Evolutionary conservation across 2,888 invertebrate genomes (phyloP).

Genomic region (Limnephilus rhombicus): DNA sequence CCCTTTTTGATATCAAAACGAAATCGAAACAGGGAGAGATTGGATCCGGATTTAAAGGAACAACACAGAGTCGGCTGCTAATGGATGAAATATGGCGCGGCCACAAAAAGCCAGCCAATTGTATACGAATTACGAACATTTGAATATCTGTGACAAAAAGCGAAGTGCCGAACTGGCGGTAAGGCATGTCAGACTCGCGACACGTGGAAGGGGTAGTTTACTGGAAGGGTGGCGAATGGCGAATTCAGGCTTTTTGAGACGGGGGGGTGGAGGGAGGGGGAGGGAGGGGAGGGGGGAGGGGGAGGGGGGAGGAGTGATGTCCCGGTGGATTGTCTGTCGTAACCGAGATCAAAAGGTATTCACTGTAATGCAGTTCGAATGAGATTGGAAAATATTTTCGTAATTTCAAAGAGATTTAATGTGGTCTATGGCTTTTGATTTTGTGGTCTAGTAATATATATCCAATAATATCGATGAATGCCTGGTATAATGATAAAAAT

Average conservation of each 20-base stretch:
- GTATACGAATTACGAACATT: constrained; percentile 60
- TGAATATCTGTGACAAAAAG: constrained; percentile 62
- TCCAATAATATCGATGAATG: background rate
- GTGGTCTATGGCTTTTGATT: background rate
- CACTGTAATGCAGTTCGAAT: background rate
- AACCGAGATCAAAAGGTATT: background rate
- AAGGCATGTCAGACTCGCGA: constrained; percentile 25
- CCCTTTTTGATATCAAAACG: constrained; percentile 34
- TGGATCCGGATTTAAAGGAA: constrained; percentile 30
- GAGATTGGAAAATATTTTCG: background rate
- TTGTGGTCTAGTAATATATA: background rate
- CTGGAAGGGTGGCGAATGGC: constrained; percentile 25
- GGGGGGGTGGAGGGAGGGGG: too few relatives aligned
- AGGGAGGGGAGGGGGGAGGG: background rate
- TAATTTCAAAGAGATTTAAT: background rate
- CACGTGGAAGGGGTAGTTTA: constrained; percentile 18
- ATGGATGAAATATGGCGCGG: constrained; percentile 64
- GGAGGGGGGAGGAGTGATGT: background rate
- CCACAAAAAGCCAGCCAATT: constrained; percentile 59
- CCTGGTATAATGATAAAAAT: background rate
- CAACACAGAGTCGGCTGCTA: constrained; percentile 48
- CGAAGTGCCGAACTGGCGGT: constrained; percentile 48
- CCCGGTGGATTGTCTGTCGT: background rate
- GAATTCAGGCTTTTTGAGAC: constrained; percentile 23
- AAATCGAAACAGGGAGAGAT: constrained; percentile 17